These are phyloP conservation scores for Mesitornis unicolor DNA, from an alignment of 2,113 vertebrate genomes.

Conservation along the genomic window DNA sequence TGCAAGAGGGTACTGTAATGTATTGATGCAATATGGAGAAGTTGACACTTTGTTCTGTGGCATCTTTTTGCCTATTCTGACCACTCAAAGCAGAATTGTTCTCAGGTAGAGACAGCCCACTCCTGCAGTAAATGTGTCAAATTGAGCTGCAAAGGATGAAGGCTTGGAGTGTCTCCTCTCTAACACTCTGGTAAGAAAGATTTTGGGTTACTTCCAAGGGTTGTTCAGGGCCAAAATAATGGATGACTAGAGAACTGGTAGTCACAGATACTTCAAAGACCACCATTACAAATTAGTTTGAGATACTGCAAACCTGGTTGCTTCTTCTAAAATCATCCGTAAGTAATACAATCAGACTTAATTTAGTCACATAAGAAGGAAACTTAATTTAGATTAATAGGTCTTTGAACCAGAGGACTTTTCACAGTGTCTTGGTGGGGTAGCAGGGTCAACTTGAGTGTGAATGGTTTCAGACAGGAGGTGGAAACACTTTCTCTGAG, in stretches of 20 bases:
- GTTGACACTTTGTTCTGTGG: not conserved
- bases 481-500: not conserved
- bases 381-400: not conserved
- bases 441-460: not conserved
- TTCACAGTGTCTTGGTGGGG: not conserved
- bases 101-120: not conserved
- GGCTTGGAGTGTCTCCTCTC: not conserved
- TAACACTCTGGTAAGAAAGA: not conserved
- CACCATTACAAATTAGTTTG: not conserved
- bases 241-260: not conserved
- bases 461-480: not conserved
- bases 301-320: not conserved
- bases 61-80: not conserved
- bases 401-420: not conserved
- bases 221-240: not conserved
- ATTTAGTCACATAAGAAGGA: not conserved
- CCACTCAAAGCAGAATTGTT: not conserved
- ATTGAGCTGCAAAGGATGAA: not conserved
- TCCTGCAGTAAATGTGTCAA: not conserved
- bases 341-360: not conserved
- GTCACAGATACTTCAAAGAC: not conserved
- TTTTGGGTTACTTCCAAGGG: not conserved
- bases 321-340: not conserved
- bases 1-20: not conserved
- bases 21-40: fast-evolving